phyloP scores from a whole-genome alignment of 2,888 invertebrate genomes.

The Chloroclysta siterata region DNA sequence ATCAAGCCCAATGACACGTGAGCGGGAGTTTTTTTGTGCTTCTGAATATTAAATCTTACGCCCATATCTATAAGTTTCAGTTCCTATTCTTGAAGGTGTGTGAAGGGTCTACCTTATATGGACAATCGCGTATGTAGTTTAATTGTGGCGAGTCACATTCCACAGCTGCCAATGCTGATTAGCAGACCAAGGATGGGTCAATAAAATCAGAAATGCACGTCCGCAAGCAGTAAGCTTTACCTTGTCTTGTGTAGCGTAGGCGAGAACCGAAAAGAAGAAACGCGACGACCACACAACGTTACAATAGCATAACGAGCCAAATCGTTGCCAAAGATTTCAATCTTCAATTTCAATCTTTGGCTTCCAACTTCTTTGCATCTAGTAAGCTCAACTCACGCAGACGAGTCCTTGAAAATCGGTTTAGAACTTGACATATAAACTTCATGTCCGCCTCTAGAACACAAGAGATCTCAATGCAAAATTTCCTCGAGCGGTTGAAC shows the following conservation, averaged over 20 bases:
- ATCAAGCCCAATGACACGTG: constrained; percentile 38
- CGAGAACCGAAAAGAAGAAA: neutral
- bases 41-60: constrained; percentile 39
- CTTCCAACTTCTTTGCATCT: too few relatives aligned
- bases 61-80: constrained; percentile 24
- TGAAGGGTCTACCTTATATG: constrained; percentile 46
- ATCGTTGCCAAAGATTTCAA: too few relatives aligned
- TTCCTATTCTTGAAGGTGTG: constrained; percentile 23
- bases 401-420: too few relatives aligned
- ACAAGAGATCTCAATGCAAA: too few relatives aligned
- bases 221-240: constrained; percentile 5
- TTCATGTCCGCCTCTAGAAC: too few relatives aligned
- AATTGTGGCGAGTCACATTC: constrained; percentile 59
- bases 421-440: too few relatives aligned
- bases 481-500: too few relatives aligned
- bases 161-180: constrained; percentile 59
- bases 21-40: constrained; percentile 30
- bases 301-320: neutral
- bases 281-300: neutral
- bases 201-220: constrained; percentile 44
- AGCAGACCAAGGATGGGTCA: constrained; percentile 63
- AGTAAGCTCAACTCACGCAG: too few relatives aligned
- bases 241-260: neutral
- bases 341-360: too few relatives aligned
- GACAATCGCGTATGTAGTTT: constrained; percentile 50